Evolutionary conservation across 2,797 vertebrate species (phyloP), one percentile per base, ranked within the genome.

Genomic region (Pseudomugil tenellus): DNA sequence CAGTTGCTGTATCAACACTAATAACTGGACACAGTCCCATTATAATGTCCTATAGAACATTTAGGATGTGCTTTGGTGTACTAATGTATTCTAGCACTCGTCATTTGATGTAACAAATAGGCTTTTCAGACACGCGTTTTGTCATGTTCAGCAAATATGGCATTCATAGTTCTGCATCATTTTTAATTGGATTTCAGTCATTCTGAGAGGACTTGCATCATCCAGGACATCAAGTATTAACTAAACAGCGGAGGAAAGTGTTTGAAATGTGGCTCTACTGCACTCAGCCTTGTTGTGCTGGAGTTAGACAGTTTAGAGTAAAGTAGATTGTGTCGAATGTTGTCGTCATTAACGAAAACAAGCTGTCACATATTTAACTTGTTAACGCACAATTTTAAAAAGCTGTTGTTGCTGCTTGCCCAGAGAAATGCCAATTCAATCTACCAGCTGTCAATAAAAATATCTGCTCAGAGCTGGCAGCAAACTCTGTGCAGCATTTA

Each of bases 371-470:
- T 70, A 55, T 72, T 73, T 64, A 28, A 68, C 75, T 62, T 64
- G 51, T 71, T 58, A 46, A 60, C 54, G 64, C 37, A 8, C 21
- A 35, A 63, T 73, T 71, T 51, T 61, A 26, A 32, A 76, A 49
- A 74, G 67, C 41, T 23, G 55, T 63, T 53, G 51, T 80, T 66
- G 63, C 58, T 16, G 43, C 62, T 74, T 72, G 74, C 71, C n/a
- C 72, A 78, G 63, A 67, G 69, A 62, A 37, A 53, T 49, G 54
- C 64, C 67, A 72, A 37, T 79, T 75, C 73, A 82, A 60, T 83
- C 70, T 74, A 87, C 48, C 65, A 81, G 76, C 81, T 86, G 79
- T 84, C 80, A 79, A 58, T 69, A 70, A 78, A 58, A 67, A 64
- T 46, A 53, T 57, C 62, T 49, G 12, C 76, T 82, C 57, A 46